Evolutionary conservation across 2,113 vertebrate genomes (phyloP).

Genomic region (Aptenodytes patagonicus): DNA sequence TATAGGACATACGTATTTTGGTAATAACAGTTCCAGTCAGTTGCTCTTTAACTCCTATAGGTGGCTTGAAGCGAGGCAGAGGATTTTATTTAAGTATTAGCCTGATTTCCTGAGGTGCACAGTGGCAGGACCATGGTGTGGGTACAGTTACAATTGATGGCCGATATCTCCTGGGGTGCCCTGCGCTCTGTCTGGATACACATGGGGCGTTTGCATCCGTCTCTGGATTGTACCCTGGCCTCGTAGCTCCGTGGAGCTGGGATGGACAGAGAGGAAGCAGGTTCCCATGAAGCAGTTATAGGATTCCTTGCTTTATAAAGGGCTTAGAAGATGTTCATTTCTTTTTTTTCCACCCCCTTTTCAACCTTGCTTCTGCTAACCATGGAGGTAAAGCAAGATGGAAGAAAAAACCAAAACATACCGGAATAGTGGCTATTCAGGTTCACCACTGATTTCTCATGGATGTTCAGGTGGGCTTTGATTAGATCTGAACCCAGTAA

Average conservation of each 20-base stretch:
- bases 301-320: background rate
- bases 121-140: background rate
- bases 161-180: fast-evolving
- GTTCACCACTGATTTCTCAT: background rate
- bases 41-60: background rate
- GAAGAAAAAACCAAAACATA: background rate
- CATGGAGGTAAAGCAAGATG: background rate
- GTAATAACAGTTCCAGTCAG: background rate
- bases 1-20: background rate
- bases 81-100: background rate
- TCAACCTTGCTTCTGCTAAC: background rate
- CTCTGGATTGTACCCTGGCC: background rate
- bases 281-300: background rate
- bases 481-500: background rate
- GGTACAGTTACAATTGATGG: background rate
- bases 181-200: fast-evolving
- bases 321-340: background rate
- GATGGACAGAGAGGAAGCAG: background rate
- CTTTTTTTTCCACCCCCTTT: background rate
- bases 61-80: background rate
- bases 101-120: background rate
- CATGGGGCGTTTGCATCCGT: fast-evolving
- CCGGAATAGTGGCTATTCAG: background rate
- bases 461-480: background rate
- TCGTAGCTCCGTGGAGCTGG: background rate